These are phyloP conservation scores for Rhaphigaster nebulosa DNA, from an alignment of 2,888 invertebrate species.

Conservation along the genomic window DNA sequence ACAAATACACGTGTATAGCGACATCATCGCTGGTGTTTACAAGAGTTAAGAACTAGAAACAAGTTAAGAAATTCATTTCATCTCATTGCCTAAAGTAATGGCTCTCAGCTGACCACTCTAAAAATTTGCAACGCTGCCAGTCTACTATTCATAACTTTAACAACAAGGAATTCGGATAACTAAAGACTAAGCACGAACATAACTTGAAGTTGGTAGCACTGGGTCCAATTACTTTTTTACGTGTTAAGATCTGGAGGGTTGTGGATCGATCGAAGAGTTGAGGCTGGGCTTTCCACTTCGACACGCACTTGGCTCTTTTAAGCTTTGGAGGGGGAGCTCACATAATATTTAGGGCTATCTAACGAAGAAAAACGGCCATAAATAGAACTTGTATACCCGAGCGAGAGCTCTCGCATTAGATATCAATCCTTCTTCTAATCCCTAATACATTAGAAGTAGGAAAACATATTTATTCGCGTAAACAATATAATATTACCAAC, in stretches of 20 bases:
- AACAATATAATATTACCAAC: too few species aligned
- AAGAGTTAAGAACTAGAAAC: too few species aligned
- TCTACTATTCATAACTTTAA: neutral
- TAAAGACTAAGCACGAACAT: neutral
- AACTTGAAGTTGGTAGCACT: neutral
- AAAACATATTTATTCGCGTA: too few species aligned
- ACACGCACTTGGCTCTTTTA: neutral
- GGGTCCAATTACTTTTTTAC: constrained; percentile 29
- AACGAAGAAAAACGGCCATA: neutral
- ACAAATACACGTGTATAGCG: too few species aligned
- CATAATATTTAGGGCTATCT: neutral
- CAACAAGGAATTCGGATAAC: neutral
- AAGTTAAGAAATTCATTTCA: neutral
- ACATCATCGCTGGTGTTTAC: too few species aligned
- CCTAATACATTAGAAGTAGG: too few species aligned
- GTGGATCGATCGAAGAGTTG: neutral
- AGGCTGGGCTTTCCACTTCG: neutral
- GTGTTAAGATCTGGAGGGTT: neutral
- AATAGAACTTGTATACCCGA: too few species aligned
- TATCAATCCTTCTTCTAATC: too few species aligned
- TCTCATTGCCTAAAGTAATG: neutral
- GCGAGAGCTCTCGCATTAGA: too few species aligned
- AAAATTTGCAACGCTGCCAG: neutral
- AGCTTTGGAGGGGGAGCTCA: neutral
- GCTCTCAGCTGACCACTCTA: neutral